Percentiles rank a stretch among this genome's conserved stretches.
phyloP scores from a whole-genome alignment of 2,888 invertebrate species.

The Drosophila nr. perissopoda region DNA sequence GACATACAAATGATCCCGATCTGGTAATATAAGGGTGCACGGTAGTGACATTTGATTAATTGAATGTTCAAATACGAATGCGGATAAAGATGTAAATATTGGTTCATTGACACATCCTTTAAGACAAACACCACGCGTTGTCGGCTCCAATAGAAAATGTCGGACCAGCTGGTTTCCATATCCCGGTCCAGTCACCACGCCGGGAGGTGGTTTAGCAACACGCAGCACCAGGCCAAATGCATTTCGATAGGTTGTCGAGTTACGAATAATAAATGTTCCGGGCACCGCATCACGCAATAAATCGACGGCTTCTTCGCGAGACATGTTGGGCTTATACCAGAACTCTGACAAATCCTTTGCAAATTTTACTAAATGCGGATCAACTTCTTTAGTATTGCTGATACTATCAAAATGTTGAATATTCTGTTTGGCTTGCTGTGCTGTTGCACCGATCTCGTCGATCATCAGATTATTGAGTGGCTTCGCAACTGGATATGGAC shows the following conservation, averaged over 20 bases:
- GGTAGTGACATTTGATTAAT: conserved; percentile 98
- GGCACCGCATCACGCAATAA: conserved; percentile 94
- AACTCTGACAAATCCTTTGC: conserved; percentile 97
- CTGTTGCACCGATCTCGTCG: neutral
- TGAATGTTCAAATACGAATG: conserved; percentile 98
- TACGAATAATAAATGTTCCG: conserved; percentile 98
- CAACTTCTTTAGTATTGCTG: conserved; percentile 91
- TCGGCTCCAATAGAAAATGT: conserved; percentile 98
- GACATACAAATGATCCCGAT: conserved; percentile 56
- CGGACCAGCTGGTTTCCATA: conserved; percentile 93
- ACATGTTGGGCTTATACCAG: conserved; percentile 99
- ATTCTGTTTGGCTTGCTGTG: neutral
- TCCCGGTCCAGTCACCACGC: conserved; percentile 85
- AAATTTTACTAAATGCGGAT: conserved; percentile 92
- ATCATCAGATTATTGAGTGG: conserved; percentile 3
- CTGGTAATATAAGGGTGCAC: conserved; percentile 93
- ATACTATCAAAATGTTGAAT: conserved; percentile 63
- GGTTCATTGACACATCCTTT: conserved; percentile 98
- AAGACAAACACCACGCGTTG: conserved; percentile 96
- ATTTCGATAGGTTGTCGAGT: conserved; percentile 90
- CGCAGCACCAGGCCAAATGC: conserved; percentile 98
- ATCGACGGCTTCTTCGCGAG: conserved; percentile 96
- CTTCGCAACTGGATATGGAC: conserved; percentile 60
- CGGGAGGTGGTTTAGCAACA: conserved; percentile 93
- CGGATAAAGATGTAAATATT: conserved; percentile 97